phyloP scores from a whole-genome alignment of 2,888 invertebrate species.

The Exocentrus adspersus region DNA sequence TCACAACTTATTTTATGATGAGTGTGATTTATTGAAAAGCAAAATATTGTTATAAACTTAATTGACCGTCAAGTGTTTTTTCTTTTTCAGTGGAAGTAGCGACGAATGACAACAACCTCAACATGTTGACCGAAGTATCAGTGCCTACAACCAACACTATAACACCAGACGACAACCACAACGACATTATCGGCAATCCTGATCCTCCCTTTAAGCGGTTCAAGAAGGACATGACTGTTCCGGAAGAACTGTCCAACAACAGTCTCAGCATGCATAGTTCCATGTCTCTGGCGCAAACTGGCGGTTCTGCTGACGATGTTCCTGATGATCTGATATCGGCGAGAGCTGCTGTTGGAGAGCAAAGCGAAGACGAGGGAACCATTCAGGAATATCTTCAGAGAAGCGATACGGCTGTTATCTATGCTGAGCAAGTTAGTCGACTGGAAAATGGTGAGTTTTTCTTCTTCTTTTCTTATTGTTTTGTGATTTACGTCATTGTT shows the following conservation, averaged over 20 bases:
- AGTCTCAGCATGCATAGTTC: slow-evolving; percentile 51
- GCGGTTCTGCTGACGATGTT: slow-evolving; percentile 51
- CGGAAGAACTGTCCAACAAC: slow-evolving; percentile 51
- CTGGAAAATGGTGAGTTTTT: slow-evolving; percentile 5
- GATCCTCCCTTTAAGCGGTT: slow-evolving; percentile 38
- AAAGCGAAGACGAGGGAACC: slow-evolving; percentile 56
- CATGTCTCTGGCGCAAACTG: slow-evolving; percentile 49
- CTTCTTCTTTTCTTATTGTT: too few relatives aligned
- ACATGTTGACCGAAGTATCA: slow-evolving; percentile 43
- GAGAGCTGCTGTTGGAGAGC: slow-evolving; percentile 53
- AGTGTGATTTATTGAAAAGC: too few relatives aligned
- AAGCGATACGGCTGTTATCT: slow-evolving; percentile 67
- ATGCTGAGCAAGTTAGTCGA: slow-evolving; percentile 63
- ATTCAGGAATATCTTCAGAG: slow-evolving; percentile 65
- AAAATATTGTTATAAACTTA: too few relatives aligned
- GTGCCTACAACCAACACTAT: slow-evolving; percentile 46
- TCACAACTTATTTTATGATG: too few relatives aligned
- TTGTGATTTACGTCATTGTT: too few relatives aligned
- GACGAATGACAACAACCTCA: slow-evolving; percentile 45
- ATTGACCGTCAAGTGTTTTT: too few relatives aligned
- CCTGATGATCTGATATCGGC: slow-evolving; percentile 48
- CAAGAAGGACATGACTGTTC: slow-evolving; percentile 33
- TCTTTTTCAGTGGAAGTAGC: slow-evolving; percentile 59
- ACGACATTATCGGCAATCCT: slow-evolving; percentile 51
- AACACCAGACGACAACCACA: slow-evolving; percentile 58